These are phyloP conservation scores for Sitta carolinensis DNA, from an alignment of 2,797 vertebrate species.

Conservation along the genomic window DNA sequence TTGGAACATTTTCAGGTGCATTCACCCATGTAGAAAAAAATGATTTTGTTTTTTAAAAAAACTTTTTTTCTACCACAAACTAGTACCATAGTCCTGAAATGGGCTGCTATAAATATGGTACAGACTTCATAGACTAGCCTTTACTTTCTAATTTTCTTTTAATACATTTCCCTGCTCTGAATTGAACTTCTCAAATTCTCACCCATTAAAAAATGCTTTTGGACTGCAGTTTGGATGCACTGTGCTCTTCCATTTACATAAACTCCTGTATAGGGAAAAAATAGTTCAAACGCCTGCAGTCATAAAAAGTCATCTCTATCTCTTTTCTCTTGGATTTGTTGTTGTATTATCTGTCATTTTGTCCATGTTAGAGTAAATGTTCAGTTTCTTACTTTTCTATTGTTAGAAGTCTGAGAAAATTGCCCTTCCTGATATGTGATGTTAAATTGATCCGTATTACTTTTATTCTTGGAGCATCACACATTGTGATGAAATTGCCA, in stretches of 20 bases:
- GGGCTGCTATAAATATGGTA: neutral
- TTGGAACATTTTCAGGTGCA: neutral
- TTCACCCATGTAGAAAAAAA: neutral
- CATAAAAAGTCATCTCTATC: neutral
- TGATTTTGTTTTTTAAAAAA: neutral
- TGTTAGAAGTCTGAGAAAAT: constrained; percentile 19
- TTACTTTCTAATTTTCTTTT: neutral
- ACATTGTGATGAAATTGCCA: neutral
- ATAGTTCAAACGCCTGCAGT: neutral
- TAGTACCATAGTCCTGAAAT: neutral
- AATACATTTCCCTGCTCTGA: neutral
- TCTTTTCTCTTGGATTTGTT: neutral
- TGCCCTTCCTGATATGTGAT: neutral
- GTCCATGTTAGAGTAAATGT: neutral
- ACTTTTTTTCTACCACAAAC: neutral
- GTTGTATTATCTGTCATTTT: neutral
- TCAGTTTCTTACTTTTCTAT: constrained; percentile 16
- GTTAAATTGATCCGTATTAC: neutral
- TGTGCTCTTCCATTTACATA: neutral
- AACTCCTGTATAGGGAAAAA: neutral
- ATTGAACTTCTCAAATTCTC: neutral
- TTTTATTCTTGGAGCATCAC: constrained; percentile 21
- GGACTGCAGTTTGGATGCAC: neutral
- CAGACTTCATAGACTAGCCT: neutral
- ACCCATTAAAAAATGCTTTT: neutral